These are phyloP conservation scores for Drosophila kepulauana DNA, from an alignment of 1,140 invertebrate species.

Conservation along the genomic window DNA sequence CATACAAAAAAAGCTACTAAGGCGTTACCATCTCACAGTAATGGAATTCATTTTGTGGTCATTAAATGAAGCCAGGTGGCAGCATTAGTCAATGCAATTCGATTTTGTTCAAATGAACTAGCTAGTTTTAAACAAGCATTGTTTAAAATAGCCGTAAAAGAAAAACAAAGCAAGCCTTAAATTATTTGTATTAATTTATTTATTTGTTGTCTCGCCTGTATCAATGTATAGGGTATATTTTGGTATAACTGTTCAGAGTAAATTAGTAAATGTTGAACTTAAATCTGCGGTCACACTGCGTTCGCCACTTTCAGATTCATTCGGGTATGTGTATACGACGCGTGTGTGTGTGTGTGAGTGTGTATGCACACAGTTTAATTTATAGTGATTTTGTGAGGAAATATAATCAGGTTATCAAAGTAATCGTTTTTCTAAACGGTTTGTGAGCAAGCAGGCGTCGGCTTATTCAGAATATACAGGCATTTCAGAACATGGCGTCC, in stretches of 20 bases:
- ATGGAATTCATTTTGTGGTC: conserved; percentile 9
- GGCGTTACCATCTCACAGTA: conserved; percentile 17
- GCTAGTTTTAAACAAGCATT: not conserved
- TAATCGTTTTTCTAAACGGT: conserved; percentile 6
- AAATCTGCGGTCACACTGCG: no score
- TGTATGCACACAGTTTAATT: conserved; percentile 29
- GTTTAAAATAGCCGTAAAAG: not conserved
- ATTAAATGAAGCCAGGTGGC: conserved; percentile 20
- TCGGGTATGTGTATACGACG: not conserved
- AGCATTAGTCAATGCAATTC: not conserved
- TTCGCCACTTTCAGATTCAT: conserved; percentile 23
- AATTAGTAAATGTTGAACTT: no score
- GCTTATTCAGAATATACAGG: conserved; percentile 19
- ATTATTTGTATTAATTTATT: not conserved
- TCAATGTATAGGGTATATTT: conserved; percentile 21
- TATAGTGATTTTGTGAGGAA: conserved; percentile 27
- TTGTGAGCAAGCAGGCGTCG: conserved; percentile 26
- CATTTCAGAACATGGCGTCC: conserved; percentile 47
- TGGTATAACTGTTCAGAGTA: no score
- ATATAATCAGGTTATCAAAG: conserved; percentile 4
- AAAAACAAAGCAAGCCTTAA: conserved; percentile 22
- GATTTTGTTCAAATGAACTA: not conserved
- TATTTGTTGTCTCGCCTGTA: not conserved
- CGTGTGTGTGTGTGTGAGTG: conserved; percentile 1
- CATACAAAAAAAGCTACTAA: no score